A percentile compares a stretch with the other conserved stretches of the same genome.
Conservation (phyloP, 2,113 vertebrate genomes). For the Sminthopsis crassicaudata region DNA sequence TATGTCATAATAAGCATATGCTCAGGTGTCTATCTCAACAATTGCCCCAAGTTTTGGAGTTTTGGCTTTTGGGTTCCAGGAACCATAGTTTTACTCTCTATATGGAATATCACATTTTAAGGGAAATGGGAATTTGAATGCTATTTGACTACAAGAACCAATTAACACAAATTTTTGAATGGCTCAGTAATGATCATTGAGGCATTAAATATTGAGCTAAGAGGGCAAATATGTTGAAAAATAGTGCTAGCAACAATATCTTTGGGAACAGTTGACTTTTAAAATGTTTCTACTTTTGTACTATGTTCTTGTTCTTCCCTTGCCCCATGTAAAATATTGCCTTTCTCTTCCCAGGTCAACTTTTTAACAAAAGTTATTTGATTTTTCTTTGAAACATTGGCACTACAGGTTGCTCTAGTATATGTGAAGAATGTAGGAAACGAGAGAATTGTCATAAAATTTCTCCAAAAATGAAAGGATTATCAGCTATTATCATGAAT, state of each 20-base stretch:
- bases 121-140: constrained; percentile 28
- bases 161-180: background rate
- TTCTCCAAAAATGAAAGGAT: background rate
- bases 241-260: background rate
- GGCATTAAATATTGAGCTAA: background rate
- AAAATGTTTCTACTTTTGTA: background rate
- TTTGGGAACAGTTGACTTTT: background rate
- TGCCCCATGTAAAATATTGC: background rate
- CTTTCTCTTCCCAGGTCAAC: background rate
- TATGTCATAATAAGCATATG: background rate
- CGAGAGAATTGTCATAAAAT: background rate
- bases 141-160: constrained; percentile 24
- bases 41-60: constrained; percentile 1
- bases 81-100: constrained; percentile 16
- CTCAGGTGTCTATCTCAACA: background rate
- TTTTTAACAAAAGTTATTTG: background rate
- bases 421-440: background rate
- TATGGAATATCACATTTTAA: constrained; percentile 37
- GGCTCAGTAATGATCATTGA: background rate
- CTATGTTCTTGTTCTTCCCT: background rate
- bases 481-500: background rate
- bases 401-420: background rate
- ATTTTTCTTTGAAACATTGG: background rate
- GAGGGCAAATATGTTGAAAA: background rate
- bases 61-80: constrained; percentile 15